Percentiles rank a stretch among this genome's conserved stretches.
phyloP scores from a whole-genome alignment of 2,888 invertebrate genomes.

The Eremobia ochroleuca region DNA sequence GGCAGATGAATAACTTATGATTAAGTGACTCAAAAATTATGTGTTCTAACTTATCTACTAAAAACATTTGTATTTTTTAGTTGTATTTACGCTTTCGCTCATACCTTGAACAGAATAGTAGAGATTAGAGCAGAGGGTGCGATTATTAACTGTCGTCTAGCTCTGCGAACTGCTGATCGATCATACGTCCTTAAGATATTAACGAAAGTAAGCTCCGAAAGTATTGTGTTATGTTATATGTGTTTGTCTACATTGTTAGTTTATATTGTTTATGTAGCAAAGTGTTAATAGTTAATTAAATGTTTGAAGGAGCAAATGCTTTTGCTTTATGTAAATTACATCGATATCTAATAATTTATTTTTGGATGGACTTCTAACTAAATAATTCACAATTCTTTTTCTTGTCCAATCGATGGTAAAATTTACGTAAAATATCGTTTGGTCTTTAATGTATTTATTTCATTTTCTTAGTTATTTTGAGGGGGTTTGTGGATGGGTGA shows the following conservation, averaged over 20 bases:
- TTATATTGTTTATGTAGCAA: neutral
- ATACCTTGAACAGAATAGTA: slow-evolving; percentile 37
- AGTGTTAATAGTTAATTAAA: neutral
- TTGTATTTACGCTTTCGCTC: slow-evolving; percentile 50
- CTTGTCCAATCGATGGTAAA: too few species aligned
- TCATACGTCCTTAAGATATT: slow-evolving; percentile 83
- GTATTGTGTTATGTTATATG: slow-evolving; percentile 54
- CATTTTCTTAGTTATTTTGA: too few species aligned
- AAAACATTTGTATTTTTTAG: too few species aligned
- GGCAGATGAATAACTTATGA: too few species aligned
- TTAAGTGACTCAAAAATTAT: too few species aligned
- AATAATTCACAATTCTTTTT: too few species aligned
- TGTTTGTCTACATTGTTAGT: slow-evolving; percentile 57
- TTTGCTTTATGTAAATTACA: neutral
- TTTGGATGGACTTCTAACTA: too few species aligned
- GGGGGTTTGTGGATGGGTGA: too few species aligned
- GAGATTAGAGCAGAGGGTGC: slow-evolving; percentile 77
- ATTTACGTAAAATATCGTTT: too few species aligned
- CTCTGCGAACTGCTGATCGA: slow-evolving; percentile 86
- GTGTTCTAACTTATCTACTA: too few species aligned
- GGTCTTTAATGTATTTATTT: too few species aligned
- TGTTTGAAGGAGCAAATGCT: neutral
- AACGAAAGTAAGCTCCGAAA: slow-evolving; percentile 66
- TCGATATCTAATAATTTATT: neutral
- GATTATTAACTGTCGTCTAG: slow-evolving; percentile 89